Percentiles rank a stretch among this genome's conserved stretches.
phyloP scores from a whole-genome alignment of 2,797 vertebrate genomes.

The Atherinosoma microstoma region DNA sequence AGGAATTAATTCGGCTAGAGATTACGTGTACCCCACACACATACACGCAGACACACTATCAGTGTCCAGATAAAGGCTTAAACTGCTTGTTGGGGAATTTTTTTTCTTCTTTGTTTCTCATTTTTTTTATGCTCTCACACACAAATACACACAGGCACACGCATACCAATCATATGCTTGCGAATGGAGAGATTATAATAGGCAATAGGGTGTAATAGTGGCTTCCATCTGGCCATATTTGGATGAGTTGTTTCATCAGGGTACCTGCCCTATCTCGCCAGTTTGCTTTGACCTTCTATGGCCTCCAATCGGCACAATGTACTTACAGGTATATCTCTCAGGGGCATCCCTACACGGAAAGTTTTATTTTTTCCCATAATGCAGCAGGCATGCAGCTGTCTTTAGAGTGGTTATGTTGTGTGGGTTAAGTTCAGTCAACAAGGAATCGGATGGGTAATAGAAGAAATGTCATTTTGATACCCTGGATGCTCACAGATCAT shows the following conservation, averaged over 20 bases:
- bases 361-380: slow-evolving; percentile 13
- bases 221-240: slow-evolving; percentile 38
- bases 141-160: slow-evolving; percentile 23
- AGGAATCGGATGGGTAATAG: no score
- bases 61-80: slow-evolving; percentile 59
- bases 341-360: not conserved
- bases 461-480: not conserved
- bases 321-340: slow-evolving; percentile 11
- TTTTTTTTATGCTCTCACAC: slow-evolving; percentile 46
- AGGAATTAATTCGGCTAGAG: slow-evolving; percentile 77
- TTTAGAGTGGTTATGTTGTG: not conserved
- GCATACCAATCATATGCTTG: slow-evolving; percentile 50
- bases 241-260: slow-evolving; percentile 21
- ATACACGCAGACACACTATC: slow-evolving; percentile 28
- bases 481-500: not conserved
- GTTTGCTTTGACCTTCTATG: slow-evolving; percentile 48
- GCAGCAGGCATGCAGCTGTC: slow-evolving; percentile 13
- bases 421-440: not conserved
- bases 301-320: slow-evolving; percentile 4
- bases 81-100: slow-evolving; percentile 65
- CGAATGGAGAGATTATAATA: slow-evolving; percentile 62
- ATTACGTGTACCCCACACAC: slow-evolving; percentile 54
- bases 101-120: slow-evolving; percentile 59
- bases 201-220: slow-evolving; percentile 50
- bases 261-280: slow-evolving; percentile 18